Evolutionary conservation across 2,797 vertebrate species (phyloP).

Genomic region (Cynopterus sphinx): DNA sequence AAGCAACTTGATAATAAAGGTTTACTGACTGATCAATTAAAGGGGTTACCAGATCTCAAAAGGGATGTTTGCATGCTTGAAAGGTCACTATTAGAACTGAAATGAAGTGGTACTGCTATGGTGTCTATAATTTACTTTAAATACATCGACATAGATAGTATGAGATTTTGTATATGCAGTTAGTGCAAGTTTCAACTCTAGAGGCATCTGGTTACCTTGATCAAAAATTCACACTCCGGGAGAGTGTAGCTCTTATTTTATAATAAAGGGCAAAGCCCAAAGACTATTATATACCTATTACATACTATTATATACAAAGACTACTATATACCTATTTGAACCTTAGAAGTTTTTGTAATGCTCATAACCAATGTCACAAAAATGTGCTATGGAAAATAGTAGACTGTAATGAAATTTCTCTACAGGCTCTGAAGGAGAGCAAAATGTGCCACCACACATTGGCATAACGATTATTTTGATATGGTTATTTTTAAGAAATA

Average conservation of each 20-base stretch:
- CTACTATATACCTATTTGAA: background rate
- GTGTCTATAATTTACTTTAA: conserved; percentile 7
- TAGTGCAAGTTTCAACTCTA: background rate
- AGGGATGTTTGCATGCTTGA: background rate
- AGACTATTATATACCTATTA: background rate
- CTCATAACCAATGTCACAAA: background rate
- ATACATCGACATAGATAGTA: background rate
- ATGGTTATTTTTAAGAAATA: background rate
- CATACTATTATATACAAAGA: no score
- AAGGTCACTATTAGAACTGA: conserved; percentile 25
- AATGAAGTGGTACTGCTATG: background rate
- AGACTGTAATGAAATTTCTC: background rate
- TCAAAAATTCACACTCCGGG: conserved; percentile 34
- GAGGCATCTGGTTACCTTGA: conserved; percentile 35
- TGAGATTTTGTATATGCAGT: background rate
- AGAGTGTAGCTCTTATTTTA: background rate
- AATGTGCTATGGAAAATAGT: background rate
- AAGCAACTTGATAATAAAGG: background rate
- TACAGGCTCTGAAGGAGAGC: background rate
- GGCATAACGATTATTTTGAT: background rate
- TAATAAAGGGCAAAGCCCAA: background rate
- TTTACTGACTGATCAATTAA: conserved; percentile 1
- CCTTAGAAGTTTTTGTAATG: background rate
- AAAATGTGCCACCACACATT: background rate
- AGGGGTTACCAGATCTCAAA: background rate